Conservation (phyloP, 2,797 vertebrate species). For the Knipowitschia caucasica region DNA sequence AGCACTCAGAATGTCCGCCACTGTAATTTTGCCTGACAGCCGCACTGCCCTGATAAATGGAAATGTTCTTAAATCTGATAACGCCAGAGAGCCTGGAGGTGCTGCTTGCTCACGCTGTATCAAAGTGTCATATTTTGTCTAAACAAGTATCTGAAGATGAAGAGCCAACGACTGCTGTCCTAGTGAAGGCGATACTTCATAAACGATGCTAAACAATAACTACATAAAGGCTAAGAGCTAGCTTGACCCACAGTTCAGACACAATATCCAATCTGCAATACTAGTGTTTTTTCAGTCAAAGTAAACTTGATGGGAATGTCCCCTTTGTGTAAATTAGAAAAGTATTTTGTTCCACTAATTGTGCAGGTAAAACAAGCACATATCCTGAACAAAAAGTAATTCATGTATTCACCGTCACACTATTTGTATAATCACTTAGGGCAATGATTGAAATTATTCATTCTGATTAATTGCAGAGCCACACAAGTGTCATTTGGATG, state of each 20-base stretch:
- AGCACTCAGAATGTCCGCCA: constrained; percentile 31
- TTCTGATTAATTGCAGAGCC: too few relatives aligned
- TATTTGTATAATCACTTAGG: too few relatives aligned
- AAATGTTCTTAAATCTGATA: constrained; percentile 47
- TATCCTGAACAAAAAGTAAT: not conserved
- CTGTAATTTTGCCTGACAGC: constrained; percentile 40
- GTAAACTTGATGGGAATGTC: too few relatives aligned
- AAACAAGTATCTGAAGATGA: constrained; percentile 31
- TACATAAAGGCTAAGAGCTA: too few relatives aligned
- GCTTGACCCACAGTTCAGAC: not conserved
- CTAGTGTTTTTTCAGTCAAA: too few relatives aligned
- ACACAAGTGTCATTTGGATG: constrained; percentile 15
- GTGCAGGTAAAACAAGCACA: too few relatives aligned
- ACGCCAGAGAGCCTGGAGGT: constrained; percentile 41
- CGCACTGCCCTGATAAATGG: constrained; percentile 34
- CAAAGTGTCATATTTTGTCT: constrained; percentile 31
- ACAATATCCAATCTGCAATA: too few relatives aligned
- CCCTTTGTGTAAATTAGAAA: too few relatives aligned
- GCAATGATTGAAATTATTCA: too few relatives aligned
- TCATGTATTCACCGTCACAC: too few relatives aligned
- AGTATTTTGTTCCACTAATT: too few relatives aligned
- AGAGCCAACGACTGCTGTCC: constrained; percentile 7
- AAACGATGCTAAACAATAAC: too few relatives aligned
- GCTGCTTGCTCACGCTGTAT: constrained; percentile 27
- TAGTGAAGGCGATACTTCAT: not conserved